Evolutionary conservation across 2,888 invertebrate species (phyloP).

Genomic region (Archaeoteleia sp.): DNA sequence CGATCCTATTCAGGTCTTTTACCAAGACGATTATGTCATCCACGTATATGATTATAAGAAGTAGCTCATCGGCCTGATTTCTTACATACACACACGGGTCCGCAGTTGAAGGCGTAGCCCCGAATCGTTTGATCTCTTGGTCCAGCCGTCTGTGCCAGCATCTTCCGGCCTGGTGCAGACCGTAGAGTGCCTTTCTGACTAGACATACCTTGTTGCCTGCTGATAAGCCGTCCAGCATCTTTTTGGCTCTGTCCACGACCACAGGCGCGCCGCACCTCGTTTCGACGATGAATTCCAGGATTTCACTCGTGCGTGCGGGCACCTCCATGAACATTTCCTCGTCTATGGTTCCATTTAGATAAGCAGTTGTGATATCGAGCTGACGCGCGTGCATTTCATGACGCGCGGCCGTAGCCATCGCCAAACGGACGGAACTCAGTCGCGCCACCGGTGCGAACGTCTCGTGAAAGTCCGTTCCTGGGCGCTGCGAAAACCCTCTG

Average conservation of each 20-base stretch:
- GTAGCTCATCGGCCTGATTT: no score
- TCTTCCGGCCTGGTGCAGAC: constrained; percentile 23
- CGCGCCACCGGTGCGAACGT: constrained; percentile 14
- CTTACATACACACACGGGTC: no score
- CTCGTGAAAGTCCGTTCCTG: constrained; percentile 11
- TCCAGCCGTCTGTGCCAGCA: constrained; percentile 31
- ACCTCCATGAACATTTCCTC: not conserved
- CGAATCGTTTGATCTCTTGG: not conserved
- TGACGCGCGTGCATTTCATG: not conserved
- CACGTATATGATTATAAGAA: no score
- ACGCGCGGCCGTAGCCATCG: constrained; percentile 1
- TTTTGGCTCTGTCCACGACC: no score
- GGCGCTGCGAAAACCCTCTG: constrained; percentile 12
- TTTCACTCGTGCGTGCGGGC: not conserved
- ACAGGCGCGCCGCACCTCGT: no score
- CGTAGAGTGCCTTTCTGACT: constrained; percentile 35
- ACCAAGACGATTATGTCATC: no score
- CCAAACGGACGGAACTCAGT: constrained; percentile 8
- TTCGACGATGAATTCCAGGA: no score
- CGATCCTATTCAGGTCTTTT: no score
- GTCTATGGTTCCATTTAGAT: no score
- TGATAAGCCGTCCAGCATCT: constrained; percentile 7
- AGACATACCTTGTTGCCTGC: constrained; percentile 30
- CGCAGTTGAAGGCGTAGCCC: no score
- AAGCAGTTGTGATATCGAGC: constrained; percentile 20